Conservation (phyloP, 2,113 vertebrate genomes). For the Eudorcas thomsonii region DNA sequence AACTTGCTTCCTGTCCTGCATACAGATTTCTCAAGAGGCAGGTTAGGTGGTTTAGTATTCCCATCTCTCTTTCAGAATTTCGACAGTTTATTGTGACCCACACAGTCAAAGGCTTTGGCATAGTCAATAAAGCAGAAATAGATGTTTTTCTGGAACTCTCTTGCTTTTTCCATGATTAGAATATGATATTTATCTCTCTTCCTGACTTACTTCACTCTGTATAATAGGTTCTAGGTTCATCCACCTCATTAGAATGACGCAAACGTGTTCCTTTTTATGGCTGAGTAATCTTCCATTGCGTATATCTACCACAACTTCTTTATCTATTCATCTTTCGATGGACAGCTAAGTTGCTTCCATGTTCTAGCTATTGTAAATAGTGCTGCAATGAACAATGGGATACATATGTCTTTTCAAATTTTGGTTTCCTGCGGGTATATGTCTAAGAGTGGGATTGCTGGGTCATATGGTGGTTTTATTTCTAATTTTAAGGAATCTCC, state of each 20-base stretch:
- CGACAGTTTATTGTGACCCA: no score
- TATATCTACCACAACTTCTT: neutral
- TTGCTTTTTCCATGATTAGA: neutral
- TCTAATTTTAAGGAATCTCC: neutral
- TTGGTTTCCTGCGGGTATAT: neutral
- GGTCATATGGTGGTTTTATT: neutral
- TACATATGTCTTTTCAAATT: neutral
- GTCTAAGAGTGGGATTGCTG: neutral
- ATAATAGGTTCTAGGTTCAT: neutral
- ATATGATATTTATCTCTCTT: neutral
- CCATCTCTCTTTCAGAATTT: no score
- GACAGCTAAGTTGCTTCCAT: neutral
- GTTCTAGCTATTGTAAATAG: neutral
- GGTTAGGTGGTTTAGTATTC: no score
- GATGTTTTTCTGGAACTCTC: no score
- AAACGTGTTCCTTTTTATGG: neutral
- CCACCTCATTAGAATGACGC: neutral
- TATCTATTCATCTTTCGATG: neutral
- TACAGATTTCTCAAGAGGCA: no score
- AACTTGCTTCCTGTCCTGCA: no score
- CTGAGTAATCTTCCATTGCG: neutral
- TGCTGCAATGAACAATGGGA: neutral
- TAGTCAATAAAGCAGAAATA: no score
- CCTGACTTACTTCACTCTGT: neutral
- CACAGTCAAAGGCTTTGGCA: no score